Percentiles rank a stretch among this genome's conserved stretches.
These are phyloP conservation scores for Petrophora chlorosata DNA, from an alignment of 2,888 invertebrate species.

Conservation along the genomic window DNA sequence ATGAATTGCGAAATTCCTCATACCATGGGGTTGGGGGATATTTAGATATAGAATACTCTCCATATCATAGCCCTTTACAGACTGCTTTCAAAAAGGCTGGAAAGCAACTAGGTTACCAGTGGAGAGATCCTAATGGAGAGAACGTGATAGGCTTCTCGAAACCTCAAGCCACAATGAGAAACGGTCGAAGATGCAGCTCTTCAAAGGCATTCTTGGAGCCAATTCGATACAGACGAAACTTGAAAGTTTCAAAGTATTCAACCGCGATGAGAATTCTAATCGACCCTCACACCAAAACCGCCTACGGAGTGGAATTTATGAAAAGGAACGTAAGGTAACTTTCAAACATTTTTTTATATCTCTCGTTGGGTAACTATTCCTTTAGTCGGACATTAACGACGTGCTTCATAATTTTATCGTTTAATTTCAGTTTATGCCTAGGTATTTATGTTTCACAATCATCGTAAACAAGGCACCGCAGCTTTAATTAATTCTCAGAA, in stretches of 20 bases:
- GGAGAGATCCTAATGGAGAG: conserved; percentile 89
- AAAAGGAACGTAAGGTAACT: conserved; percentile 81
- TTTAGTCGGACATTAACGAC: too few relatives aligned
- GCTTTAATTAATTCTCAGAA: too few relatives aligned
- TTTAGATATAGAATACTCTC: conserved; percentile 86
- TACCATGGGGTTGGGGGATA: conserved; percentile 88
- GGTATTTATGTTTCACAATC: too few relatives aligned
- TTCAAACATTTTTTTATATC: not conserved
- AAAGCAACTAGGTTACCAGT: conserved; percentile 86
- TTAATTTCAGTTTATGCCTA: too few relatives aligned
- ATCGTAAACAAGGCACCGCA: too few relatives aligned
- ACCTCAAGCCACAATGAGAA: conserved; percentile 87
- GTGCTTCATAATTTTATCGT: too few relatives aligned
- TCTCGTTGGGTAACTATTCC: not conserved
- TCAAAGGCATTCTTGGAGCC: conserved; percentile 91
- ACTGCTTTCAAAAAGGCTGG: conserved; percentile 87
- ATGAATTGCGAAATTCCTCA: conserved; percentile 83
- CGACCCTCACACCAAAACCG: conserved; percentile 83
- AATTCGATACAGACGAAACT: conserved; percentile 85
- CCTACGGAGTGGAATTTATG: conserved; percentile 87
- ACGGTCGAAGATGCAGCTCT: conserved; percentile 90
- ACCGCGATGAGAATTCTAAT: conserved; percentile 88
- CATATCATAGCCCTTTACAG: conserved; percentile 85
- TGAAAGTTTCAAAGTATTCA: conserved; percentile 88
- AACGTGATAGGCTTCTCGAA: conserved; percentile 86